Base-by-base conservation (phyloP, 2,888 invertebrate species). In the Arge pagana region DNA sequence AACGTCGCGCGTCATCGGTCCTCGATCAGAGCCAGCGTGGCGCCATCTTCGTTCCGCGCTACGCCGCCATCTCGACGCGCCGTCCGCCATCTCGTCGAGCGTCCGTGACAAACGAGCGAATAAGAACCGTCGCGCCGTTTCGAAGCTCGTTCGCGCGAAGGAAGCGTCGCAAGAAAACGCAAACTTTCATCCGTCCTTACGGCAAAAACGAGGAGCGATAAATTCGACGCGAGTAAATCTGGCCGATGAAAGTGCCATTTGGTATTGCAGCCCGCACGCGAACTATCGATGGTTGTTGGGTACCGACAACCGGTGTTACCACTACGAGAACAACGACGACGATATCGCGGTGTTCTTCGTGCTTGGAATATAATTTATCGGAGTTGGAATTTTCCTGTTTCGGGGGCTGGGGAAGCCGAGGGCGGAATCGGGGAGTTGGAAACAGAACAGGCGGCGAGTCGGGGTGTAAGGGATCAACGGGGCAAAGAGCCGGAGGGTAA, bases 331-430 rank as follows among this genome's bases (percentile, higher is more conserved):
- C n/a, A n/a, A n/a, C n/a, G n/a, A n/a, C n/a, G n/a, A n/a, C n/a
- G n/a, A n/a, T n/a, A n/a, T n/a, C n/a, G 58, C 60, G 67, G 60
- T 61, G 63, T 62, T 60, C 62, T n/a, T n/a, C 68, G 68, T 68
- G 70, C 64, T 62, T 59, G 66, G 70, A 70, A 70, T 70, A 66
- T 70, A 70, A 70, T 70, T 70, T 68, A 70, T 70, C 57, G 60
- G 60, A 56, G 64, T 61, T 67, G 61, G 63, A 66, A 66, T 66
- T 66, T 65, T 62, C 58, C 60, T 52, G 62, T 35, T 49, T 52
- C 39, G 23, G 51, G 41, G 48, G 33, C n/a, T 40, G 40, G 40
- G 16, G 40, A n/a, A n/a, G n/a, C n/a, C n/a, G 40, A 13, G 24
- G 15, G 40, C 16, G 24, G 15, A 26, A 15, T 24, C 24, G 19